phyloP scores from a whole-genome alignment of 64 coral and sea anemone species.

The Montipora sp. region DNA sequence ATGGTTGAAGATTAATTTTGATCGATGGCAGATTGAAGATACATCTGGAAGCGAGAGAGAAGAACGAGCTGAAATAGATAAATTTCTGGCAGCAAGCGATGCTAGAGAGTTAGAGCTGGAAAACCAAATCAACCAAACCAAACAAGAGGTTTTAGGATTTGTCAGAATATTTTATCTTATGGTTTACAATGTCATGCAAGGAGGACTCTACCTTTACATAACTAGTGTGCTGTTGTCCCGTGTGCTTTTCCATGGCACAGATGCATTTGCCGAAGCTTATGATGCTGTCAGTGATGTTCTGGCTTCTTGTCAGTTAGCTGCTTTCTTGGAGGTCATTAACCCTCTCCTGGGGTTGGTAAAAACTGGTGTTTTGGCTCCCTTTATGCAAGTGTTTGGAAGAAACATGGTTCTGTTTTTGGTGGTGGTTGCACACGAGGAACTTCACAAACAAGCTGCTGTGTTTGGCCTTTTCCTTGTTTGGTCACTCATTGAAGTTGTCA shows the following conservation, averaged over 20 bases:
- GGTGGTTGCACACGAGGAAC: conserved; percentile 76
- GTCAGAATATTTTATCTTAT: conserved; percentile 64
- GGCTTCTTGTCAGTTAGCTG: conserved; percentile 92
- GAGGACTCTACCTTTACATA: conserved; percentile 51
- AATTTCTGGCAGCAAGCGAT: conserved; percentile 62
- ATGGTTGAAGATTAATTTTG: conserved; percentile 98
- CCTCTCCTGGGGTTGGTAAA: conserved; percentile 78
- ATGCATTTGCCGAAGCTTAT: conserved; percentile 64
- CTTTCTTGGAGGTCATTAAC: conserved; percentile 89
- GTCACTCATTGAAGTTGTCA: conserved; percentile 90
- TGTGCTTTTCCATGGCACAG: conserved; percentile 46
- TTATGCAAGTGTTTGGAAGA: conserved; percentile 75
- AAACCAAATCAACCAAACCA: conserved; percentile 62
- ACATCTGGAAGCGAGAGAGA: conserved; percentile 82
- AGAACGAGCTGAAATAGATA: conserved; percentile 62
- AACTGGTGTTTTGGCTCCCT: conserved; percentile 83
- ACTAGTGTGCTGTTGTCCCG: conserved; percentile 45
- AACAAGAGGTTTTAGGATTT: conserved; percentile 65
- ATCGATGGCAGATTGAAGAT: conserved; percentile 94
- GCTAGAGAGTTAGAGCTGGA: conserved; percentile 70
- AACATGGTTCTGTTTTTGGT: conserved; percentile 84
- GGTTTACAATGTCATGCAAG: conserved; percentile 76
- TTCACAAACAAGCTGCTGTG: conserved; percentile 75
- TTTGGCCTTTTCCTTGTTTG: conserved; percentile 78
- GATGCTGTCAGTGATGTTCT: conserved; percentile 89